Percentiles rank a stretch among this genome's conserved stretches.
phyloP scores from a whole-genome alignment of 2,888 invertebrate genomes.

The Himalopsyche kuldschensis region DNA sequence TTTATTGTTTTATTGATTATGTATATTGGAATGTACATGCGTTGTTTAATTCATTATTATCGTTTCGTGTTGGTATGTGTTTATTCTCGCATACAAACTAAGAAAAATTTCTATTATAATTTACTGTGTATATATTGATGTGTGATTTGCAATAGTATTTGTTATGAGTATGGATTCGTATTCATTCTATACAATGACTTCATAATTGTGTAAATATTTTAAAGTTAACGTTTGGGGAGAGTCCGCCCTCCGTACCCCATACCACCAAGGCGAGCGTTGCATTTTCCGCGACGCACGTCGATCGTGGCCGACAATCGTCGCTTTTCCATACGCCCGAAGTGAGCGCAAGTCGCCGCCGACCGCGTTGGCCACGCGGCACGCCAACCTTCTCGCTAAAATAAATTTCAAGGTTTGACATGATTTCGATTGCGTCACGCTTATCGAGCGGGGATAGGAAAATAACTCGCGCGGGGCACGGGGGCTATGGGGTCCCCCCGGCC shows the following conservation, averaged over 20 bases:
- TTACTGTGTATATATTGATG: too few species aligned
- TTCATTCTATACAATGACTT: too few species aligned
- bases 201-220: too few species aligned
- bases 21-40: too few species aligned
- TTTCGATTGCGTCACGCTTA: slow-evolving; percentile 34
- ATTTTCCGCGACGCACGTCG: not conserved
- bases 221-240: not conserved
- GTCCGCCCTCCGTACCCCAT: not conserved
- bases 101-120: too few species aligned
- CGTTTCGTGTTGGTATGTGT: too few species aligned
- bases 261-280: not conserved
- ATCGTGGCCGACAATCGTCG: not conserved
- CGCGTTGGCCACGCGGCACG: slow-evolving; percentile 11
- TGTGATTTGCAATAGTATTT: too few species aligned
- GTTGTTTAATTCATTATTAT: too few species aligned
- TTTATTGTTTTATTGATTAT: too few species aligned
- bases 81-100: too few species aligned
- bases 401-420: slow-evolving; percentile 39
- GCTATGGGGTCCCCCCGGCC: not conserved
- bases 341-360: not conserved
- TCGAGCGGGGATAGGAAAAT: not conserved
- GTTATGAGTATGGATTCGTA: too few species aligned
- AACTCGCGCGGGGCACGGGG: not conserved
- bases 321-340: not conserved
- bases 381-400: slow-evolving; percentile 39